These are phyloP conservation scores for Periplaneta americana DNA, from an alignment of 1,140 invertebrate genomes.

Conservation along the genomic window DNA sequence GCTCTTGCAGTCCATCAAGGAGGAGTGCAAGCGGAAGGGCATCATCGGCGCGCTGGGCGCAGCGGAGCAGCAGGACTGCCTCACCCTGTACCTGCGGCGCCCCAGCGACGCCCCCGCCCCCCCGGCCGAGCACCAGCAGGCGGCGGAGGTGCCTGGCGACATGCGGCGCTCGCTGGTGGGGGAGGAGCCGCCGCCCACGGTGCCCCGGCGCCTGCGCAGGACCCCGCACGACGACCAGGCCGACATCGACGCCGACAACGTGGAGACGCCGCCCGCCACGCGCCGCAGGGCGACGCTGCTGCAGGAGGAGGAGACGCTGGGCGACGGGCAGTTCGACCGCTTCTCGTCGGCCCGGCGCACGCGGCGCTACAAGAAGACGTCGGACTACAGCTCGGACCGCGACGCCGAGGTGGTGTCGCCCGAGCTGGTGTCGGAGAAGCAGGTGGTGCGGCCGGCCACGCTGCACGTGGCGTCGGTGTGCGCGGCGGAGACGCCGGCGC, in stretches of 20 bases:
- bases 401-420: constrained; percentile 34
- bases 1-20: constrained; percentile 44
- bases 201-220: constrained; percentile 29
- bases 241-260: constrained; percentile 86
- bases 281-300: constrained; percentile 30
- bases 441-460: constrained; percentile 44
- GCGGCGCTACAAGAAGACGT: constrained; percentile 66
- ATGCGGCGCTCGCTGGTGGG: constrained; percentile 26
- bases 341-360: constrained; percentile 76
- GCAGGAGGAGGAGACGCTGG: constrained; percentile 19
- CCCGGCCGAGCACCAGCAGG: constrained; percentile 25
- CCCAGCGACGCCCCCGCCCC: constrained; percentile 31
- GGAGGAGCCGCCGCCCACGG: constrained; percentile 32
- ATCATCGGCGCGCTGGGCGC: constrained; percentile 44
- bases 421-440: constrained; percentile 45
- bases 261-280: constrained; percentile 79
- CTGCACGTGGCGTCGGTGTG: constrained; percentile 37
- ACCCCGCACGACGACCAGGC: constrained; percentile 56
- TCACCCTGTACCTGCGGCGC: constrained; percentile 58
- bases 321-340: constrained; percentile 72
- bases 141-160: constrained; percentile 26
- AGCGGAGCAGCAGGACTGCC: constrained; percentile 40
- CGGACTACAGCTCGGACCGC: background rate
- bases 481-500: constrained; percentile 19
- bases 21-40: constrained; percentile 47